Conservation (phyloP, 2,888 invertebrate genomes). For the Brassicogethes aeneus region DNA sequence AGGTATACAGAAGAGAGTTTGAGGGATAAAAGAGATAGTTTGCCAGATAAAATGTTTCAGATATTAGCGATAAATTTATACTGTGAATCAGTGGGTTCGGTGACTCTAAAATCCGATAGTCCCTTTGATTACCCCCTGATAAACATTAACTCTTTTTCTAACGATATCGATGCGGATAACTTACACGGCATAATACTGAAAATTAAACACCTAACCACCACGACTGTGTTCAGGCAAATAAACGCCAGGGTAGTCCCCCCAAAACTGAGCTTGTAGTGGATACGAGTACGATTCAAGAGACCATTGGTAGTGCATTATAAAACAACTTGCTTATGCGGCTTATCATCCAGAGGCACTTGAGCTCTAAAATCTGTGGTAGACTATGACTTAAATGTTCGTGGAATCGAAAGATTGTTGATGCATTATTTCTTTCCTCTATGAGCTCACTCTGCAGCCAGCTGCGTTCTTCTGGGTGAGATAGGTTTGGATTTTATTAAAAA, state of each 20-base stretch:
- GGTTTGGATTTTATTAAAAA: conserved; percentile 52
- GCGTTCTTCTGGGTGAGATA: conserved; percentile 60
- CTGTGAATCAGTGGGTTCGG: background rate
- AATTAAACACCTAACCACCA: too few species aligned
- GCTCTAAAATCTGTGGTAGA: conserved; percentile 59
- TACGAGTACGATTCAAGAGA: conserved; percentile 46
- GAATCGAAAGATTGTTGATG: conserved; percentile 49
- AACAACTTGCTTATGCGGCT: conserved; percentile 48
- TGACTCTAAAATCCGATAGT: background rate
- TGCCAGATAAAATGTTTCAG: too few species aligned
- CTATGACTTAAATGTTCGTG: conserved; percentile 49
- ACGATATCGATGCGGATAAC: conserved; percentile 45
- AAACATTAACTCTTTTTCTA: conserved; percentile 55
- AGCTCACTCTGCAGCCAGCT: conserved; percentile 57
- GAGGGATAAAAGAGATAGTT: too few species aligned
- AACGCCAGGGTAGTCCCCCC: conserved; percentile 19
- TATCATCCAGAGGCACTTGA: conserved; percentile 59
- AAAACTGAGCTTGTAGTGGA: conserved; percentile 37
- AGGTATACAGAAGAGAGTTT: too few species aligned
- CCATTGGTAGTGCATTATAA: conserved; percentile 32
- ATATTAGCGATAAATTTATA: too few species aligned
- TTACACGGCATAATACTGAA: too few species aligned
- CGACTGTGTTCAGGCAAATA: too few species aligned
- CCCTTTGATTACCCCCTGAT: conserved; percentile 49
- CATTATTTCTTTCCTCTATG: conserved; percentile 52